Percentiles rank a stretch among this genome's conserved stretches.
Evolutionary conservation across 2,797 vertebrate genomes (phyloP).

Genomic region (Coregonus ussuriensis): DNA sequence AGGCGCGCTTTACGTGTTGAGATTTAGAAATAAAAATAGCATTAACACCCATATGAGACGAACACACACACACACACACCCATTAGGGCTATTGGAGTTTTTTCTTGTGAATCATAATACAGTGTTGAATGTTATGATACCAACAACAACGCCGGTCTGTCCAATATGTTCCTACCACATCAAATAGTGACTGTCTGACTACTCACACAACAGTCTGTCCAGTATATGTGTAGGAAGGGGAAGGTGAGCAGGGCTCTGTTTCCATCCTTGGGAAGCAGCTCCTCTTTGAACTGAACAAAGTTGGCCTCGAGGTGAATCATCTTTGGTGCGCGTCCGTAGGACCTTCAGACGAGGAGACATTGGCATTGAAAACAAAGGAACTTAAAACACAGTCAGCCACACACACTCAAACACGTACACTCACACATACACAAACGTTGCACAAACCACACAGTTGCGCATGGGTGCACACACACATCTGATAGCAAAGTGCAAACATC

Average conservation of each 20-base stretch:
- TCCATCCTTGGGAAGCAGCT: slow-evolving; percentile 94
- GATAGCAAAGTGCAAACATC: not conserved
- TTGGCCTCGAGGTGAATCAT: slow-evolving; percentile 99
- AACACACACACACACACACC: not conserved
- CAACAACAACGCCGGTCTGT: slow-evolving; percentile 40
- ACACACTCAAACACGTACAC: not conserved
- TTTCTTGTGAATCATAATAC: not conserved
- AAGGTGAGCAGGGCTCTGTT: slow-evolving; percentile 97
- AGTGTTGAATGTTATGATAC: not conserved
- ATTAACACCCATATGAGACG: not conserved
- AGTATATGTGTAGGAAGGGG: slow-evolving; percentile 98
- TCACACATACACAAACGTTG: too few relatives aligned
- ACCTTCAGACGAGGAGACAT: slow-evolving; percentile 70
- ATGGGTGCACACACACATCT: not conserved
- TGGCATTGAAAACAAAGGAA: not conserved
- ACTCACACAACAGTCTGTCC: slow-evolving; percentile 98
- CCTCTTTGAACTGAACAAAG: slow-evolving; percentile 98
- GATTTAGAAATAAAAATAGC: too few relatives aligned
- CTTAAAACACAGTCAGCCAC: not conserved
- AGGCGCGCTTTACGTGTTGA: too few relatives aligned
- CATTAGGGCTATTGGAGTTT: not conserved
- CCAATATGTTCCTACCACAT: not conserved
- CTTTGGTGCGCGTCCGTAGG: slow-evolving; percentile 95
- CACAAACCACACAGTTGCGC: not conserved
- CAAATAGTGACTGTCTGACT: not conserved